Base-by-base conservation (phyloP, 2,113 vertebrate genomes). In the Anarhynchus alexandrinus region DNA sequence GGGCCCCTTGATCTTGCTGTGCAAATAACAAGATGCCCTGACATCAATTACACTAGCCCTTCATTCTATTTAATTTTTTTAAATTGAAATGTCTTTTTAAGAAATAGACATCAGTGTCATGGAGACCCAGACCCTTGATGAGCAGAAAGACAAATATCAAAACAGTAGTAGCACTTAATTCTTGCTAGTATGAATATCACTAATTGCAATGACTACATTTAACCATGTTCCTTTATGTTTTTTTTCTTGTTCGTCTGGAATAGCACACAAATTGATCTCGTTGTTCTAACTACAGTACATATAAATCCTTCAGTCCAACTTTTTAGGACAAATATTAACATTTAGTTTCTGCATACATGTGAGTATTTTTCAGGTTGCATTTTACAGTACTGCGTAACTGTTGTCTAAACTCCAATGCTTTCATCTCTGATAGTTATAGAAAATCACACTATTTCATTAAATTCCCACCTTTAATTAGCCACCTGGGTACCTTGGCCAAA, bases 381-480 rank as follows among this genome's bases (percentile, higher is more conserved):
- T 95, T 92, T 74, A 89, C 38, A 84, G 38, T 40, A 57, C 26
- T 20, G 23, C 40, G 21, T 47, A 82, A 77, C n/a, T 55, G 34
- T 12, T 80, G 47, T 78, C 67, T 83, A 58, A 54, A 64, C 16
- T 74, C 51, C 45, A 93, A 16, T 10, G 43, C 57, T 77, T 94
- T 91, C 9, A 90, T 84, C 76, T 78, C 51, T 69, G 55, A 88
- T 52, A 91, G 71, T 36, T 90, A 71, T 2, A 95, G 66, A 93
- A 96, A 95, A 90, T 82, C 43, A 87, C 29, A 16, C 32, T 61
- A 79, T 85, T 94, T 76, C 72, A 86, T 93, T 91, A 91, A 96
- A 89, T 88, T 79, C 65, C 47, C 51, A 66, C 27, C 26, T 96
- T 96, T 91, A 96, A 94, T 96, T 90, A 95, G 52, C 74, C 72